Percentiles rank a stretch among this genome's conserved stretches.
Evolutionary conservation across 2,888 invertebrate species (phyloP).

Genomic region (Caradrina clavipalpis): DNA sequence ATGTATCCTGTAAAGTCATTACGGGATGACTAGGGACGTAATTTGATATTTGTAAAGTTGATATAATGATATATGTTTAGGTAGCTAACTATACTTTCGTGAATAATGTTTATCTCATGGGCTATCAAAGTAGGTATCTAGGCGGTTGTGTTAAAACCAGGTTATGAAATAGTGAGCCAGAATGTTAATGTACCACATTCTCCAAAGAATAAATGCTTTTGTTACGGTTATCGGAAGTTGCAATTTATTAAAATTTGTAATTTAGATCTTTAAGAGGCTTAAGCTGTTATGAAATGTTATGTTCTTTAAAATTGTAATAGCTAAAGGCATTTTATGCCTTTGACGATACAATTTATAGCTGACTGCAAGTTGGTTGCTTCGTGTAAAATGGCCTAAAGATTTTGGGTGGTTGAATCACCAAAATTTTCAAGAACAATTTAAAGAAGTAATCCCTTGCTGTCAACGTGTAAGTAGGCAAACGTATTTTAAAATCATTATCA

Average conservation of each 20-base stretch:
- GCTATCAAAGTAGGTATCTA: conserved; percentile 29
- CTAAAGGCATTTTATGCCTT: too few relatives aligned
- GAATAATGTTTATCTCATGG: conserved; percentile 32
- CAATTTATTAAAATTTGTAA: background rate
- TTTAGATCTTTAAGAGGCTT: background rate
- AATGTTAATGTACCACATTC: conserved; percentile 4
- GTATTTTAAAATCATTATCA: conserved; percentile 88
- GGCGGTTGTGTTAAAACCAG: conserved; percentile 22
- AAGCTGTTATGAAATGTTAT: background rate
- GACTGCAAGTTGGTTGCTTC: conserved; percentile 3
- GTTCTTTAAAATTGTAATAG: too few relatives aligned
- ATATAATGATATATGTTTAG: background rate
- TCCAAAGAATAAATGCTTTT: background rate
- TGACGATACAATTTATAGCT: conserved; percentile 1
- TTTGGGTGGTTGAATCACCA: conserved; percentile 22
- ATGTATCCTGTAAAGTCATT: background rate
- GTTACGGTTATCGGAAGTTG: background rate
- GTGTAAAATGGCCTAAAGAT: conserved; percentile 9
- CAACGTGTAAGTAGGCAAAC: conserved; percentile 80
- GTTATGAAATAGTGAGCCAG: conserved; percentile 20
- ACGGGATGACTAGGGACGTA: background rate
- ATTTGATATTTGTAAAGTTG: background rate
- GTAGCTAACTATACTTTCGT: background rate
- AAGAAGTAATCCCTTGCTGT: conserved; percentile 77
- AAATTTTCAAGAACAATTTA: conserved; percentile 46